Base-by-base conservation (phyloP, 2,797 vertebrate genomes). In the Tokudaia muenninki region DNA sequence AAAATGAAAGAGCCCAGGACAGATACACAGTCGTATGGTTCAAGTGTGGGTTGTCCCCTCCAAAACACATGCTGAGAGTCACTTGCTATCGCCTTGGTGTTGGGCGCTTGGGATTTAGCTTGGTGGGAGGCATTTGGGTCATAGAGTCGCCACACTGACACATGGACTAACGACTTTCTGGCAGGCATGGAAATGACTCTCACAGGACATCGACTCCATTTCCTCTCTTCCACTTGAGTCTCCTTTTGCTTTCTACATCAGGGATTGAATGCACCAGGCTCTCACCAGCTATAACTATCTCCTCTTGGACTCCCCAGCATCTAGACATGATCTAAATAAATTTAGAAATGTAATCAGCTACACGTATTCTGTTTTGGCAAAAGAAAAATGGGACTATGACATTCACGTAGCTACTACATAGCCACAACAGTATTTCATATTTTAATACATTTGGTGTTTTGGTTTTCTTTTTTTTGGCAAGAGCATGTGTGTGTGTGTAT, bases 361-460 rank as follows among this genome's bases (percentile, higher is more conserved):
- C 1, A n/a, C 9, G 13, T n/a, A 29, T 19, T 63, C 59, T 70
- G 37, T 79, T 26, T 67, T 8, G 65, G 77, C 92, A 59, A 70
- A 65, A 80, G 41, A 70, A 80, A 79, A 44, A 41, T 41, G 9
- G 57, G 24, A 67, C 2, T 84, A 17, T 65, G 82, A 65, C 41
- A 34, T 44, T 21, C 67, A 78, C 16, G 29, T 63, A 91, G 24
- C 82, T 91, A 77, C 31, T 70, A 52, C 11, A 6, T 4, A 61
- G 24, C 79, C 74, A 34, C 47, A 95, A 70, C 3, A 90, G 55
- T 75, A 91, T 90, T 82, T 77, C 44, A 78, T 52, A 57, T 87
- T 92, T 63, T 55, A 83, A 21, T 31, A 31, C 12, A 11, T 87
- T 59, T 7, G 3, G 31, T 10, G 9, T 3, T 57, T 57, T 41